phyloP scores from a whole-genome alignment of 1,140 invertebrate genomes.

The Sitodiplosis mosellana region DNA sequence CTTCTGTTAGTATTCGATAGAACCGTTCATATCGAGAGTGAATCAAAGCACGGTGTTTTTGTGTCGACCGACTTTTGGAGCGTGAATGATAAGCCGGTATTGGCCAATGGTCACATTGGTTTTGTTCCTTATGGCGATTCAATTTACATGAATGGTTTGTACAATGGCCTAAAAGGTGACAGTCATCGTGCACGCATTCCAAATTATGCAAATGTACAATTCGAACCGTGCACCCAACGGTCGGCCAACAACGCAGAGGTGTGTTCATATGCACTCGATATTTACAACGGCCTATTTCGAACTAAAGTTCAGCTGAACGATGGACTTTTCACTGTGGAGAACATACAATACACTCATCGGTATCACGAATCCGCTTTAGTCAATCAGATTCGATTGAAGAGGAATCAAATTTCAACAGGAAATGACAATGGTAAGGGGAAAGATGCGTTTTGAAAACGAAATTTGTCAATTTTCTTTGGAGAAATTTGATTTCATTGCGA shows the following conservation, averaged over 20 bases:
- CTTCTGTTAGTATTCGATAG: no score
- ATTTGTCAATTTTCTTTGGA: no score
- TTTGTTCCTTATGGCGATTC: conserved; percentile 35
- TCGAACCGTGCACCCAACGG: neutral
- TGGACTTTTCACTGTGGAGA: conserved; percentile 6
- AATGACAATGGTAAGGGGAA: no score
- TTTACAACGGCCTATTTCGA: neutral
- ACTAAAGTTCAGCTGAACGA: conserved; percentile 7
- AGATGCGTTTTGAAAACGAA: no score
- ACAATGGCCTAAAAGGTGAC: conserved; percentile 30
- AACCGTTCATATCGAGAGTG: no score
- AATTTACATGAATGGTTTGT: conserved; percentile 35
- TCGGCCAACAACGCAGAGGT: neutral
- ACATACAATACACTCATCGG: conserved; percentile 25
- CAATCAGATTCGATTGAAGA: conserved; percentile 27
- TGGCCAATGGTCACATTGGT: conserved; percentile 35
- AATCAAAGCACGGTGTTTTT: no score
- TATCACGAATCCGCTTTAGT: conserved; percentile 33
- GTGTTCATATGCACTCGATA: neutral
- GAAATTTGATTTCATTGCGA: no score
- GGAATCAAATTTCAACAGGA: no score
- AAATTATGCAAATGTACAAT: conserved; percentile 32
- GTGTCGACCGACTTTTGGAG: conserved; percentile 6
- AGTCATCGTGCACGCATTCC: conserved; percentile 34
- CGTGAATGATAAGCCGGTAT: conserved; percentile 32